These are phyloP conservation scores for Phalloptychus januarius DNA, from an alignment of 2,797 vertebrate genomes.

Conservation along the genomic window DNA sequence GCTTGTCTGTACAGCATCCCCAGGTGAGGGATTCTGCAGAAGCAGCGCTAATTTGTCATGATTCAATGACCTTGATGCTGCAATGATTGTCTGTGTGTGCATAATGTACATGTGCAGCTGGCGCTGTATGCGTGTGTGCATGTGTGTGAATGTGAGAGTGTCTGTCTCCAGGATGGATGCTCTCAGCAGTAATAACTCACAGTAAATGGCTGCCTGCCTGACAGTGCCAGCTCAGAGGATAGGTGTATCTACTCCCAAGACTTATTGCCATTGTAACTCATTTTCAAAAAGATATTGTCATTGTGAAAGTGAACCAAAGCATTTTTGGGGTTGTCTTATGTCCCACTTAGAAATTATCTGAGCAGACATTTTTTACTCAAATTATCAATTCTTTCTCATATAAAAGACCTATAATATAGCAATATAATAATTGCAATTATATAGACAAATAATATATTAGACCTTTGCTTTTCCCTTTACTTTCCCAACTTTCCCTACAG, in stretches of 20 bases:
- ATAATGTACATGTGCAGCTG: constrained; percentile 7
- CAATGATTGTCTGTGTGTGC: constrained; percentile 35
- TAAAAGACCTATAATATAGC: constrained; percentile 25
- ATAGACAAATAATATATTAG: neutral
- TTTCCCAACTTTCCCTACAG: constrained; percentile 26
- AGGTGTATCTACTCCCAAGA: constrained; percentile 63
- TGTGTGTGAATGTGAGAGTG: constrained; percentile 22
- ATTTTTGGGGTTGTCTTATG: constrained; percentile 53
- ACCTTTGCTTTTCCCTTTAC: constrained; percentile 35
- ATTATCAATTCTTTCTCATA: constrained; percentile 25
- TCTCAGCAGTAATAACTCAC: constrained; percentile 73
- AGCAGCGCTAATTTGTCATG: constrained; percentile 71
- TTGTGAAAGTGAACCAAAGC: constrained; percentile 63
- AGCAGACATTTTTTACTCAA: constrained; percentile 34
- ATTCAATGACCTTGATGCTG: constrained; percentile 71
- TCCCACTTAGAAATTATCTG: constrained; percentile 35
- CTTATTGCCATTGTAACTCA: constrained; percentile 50
- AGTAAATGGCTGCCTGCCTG: constrained; percentile 61
- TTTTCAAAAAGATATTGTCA: constrained; percentile 63
- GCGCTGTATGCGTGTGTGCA: neutral
- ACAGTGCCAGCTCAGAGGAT: constrained; percentile 49
- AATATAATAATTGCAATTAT: constrained; percentile 24
- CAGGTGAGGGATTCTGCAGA: constrained; percentile 78
- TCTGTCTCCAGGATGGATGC: constrained; percentile 59
- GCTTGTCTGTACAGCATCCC: constrained; percentile 85